Evolutionary conservation across 2,888 invertebrate species (phyloP).

Genomic region (Sarcophaga subvicina): DNA sequence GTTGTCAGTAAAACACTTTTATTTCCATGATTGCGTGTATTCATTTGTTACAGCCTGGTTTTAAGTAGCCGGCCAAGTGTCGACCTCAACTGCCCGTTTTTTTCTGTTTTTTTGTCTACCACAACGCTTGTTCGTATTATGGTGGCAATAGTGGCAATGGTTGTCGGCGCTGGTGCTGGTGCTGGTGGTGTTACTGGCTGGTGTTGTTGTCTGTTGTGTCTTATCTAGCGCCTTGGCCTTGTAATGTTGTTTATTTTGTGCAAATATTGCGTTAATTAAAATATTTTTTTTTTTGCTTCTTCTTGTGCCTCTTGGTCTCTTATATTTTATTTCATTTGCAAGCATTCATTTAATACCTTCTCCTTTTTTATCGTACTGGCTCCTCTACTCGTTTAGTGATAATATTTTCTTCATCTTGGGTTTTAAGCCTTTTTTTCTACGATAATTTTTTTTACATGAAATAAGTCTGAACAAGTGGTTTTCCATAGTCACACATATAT

Average conservation of each 20-base stretch:
- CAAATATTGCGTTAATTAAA: constrained; percentile 81
- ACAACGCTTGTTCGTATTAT: not conserved
- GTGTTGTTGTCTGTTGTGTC: constrained; percentile 67
- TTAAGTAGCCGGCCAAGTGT: constrained; percentile 61
- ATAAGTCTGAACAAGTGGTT: constrained; percentile 64
- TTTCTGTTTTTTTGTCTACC: constrained; percentile 4
- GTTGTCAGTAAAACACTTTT: constrained; percentile 47
- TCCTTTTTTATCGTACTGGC: not conserved
- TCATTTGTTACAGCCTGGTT: constrained; percentile 38
- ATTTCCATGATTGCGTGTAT: constrained; percentile 44
- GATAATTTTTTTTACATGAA: constrained; percentile 41
- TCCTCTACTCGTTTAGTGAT: constrained; percentile 58
- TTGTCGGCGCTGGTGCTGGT: constrained; percentile 36
- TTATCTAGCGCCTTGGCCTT: constrained; percentile 81
- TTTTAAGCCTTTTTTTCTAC: not conserved
- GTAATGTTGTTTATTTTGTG: constrained; percentile 81
- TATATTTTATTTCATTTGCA: not conserved
- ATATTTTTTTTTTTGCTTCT: constrained; percentile 77
- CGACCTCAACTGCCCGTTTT: constrained; percentile 55
- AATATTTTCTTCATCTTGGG: constrained; percentile 56
- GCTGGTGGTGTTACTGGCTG: constrained; percentile 19
- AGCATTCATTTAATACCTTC: not conserved
- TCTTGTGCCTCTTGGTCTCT: constrained; percentile 74
- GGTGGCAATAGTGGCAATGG: constrained; percentile 4
- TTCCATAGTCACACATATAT: constrained; percentile 10